Evolutionary conservation across 2,797 vertebrate genomes (phyloP), one percentile per base, ranked within the genome.

Genomic region (Clarias laeviceps): DNA sequence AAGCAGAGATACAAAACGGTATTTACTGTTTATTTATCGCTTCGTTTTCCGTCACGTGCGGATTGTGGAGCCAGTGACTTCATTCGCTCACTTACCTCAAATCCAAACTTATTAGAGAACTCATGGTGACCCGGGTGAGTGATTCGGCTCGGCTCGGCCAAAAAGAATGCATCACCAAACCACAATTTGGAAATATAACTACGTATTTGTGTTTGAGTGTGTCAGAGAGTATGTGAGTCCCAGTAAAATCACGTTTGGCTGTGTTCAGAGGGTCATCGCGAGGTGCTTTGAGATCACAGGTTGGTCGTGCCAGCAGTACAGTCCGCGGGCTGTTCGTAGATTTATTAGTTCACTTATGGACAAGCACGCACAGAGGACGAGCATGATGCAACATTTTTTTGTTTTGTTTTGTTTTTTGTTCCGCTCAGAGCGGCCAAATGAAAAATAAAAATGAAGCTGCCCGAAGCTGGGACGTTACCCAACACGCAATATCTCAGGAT

Each of bases 171-270:
- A 40, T 79, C 57, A 61, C n/a, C 32, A 64, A 17, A 62, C 34
- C 56, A 72, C n/a, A 50, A 4, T 79, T 79, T 40, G 56, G 57
- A 69, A 45, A 65, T 72, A 5, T 32, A 45, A 54, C 24, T 24
- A 9, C 24, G 76, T 12, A 40, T 57, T 20, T 37, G 32, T 22
- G 57, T 61, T 20, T 24, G 73, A 29, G 27, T 12, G 50, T 34
- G 20, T 59, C 18, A 27, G 45, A 54, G 70, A 29, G 32, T 22
- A 15, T 18, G 59, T 5, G 18, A 12, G 18, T 34, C 64, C 65
- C 66, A 59, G 78, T 89, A 84, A 86, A 74, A 56, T 89, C 72
- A 84, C 80, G 45, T 78, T 86, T 72, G 74, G 37, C 34, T 84
- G 70, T n/a, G 57, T 79, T 62, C 62, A n/a, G 24, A 62, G 57